Evolutionary conservation across 1,140 invertebrate genomes (phyloP).

Genomic region (Trichonephila inaurata): DNA sequence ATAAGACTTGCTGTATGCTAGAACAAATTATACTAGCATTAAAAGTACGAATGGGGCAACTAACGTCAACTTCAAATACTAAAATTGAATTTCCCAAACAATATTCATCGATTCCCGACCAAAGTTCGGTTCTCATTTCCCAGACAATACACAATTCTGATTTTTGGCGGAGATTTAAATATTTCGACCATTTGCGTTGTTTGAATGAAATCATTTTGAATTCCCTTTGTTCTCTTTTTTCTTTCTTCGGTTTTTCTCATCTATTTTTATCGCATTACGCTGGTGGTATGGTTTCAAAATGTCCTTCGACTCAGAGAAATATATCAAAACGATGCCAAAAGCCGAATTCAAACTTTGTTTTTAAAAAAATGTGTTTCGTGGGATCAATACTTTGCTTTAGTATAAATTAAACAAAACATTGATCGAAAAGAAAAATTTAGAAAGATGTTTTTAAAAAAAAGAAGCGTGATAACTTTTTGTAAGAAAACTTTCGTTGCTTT

Average conservation of each 20-base stretch:
- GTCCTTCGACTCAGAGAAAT: neutral
- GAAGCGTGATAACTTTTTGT: no score
- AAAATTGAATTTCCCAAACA: neutral
- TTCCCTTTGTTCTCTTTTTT: neutral
- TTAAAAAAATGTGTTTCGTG: neutral
- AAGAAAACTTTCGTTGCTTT: no score
- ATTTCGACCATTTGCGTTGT: slow-evolving; percentile 46
- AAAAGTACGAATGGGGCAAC: neutral
- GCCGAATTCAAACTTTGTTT: neutral
- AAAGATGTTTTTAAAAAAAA: no score
- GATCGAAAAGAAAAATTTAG: no score
- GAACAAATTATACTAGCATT: no score
- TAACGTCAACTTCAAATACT: neutral
- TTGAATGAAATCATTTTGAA: neutral
- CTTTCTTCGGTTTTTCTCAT: neutral
- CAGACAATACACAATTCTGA: neutral
- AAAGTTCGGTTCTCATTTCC: neutral
- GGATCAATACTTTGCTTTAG: neutral
- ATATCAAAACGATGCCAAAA: neutral
- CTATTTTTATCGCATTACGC: slow-evolving; percentile 54
- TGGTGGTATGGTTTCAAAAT: neutral
- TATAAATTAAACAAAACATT: neutral
- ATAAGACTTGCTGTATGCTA: no score
- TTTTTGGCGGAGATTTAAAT: slow-evolving; percentile 38
- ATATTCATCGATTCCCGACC: neutral